A percentile compares a stretch with the other conserved stretches of the same genome.
Conservation (phyloP, 2,797 vertebrate genomes). For the Lacerta viridis region DNA sequence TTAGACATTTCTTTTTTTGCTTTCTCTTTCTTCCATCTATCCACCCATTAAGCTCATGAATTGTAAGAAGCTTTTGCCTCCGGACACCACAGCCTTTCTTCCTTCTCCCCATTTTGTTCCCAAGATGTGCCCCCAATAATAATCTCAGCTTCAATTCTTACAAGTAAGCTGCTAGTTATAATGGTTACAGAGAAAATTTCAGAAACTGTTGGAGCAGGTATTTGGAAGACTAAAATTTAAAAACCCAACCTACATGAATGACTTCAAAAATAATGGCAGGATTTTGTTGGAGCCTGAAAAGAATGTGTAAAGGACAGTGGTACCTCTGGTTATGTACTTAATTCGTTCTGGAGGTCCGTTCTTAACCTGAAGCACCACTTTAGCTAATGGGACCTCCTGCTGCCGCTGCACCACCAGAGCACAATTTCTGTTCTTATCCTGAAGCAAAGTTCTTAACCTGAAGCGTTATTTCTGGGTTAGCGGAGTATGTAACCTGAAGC, state of each 20-base stretch:
- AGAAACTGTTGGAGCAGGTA: neutral
- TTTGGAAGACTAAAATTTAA: neutral
- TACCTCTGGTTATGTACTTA: too few species aligned
- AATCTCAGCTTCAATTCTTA: neutral
- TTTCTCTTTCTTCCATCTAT: neutral
- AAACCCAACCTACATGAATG: neutral
- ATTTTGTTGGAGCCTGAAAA: neutral
- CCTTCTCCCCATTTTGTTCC: neutral
- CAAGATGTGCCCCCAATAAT: neutral
- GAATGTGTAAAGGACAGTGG: neutral
- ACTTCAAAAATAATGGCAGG: constrained; percentile 4
- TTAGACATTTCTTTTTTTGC: neutral
- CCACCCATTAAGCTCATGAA: too few species aligned
- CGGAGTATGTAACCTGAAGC: too few species aligned
- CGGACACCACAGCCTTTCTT: neutral
- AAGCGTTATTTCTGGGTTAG: too few species aligned
- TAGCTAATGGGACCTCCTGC: too few species aligned
- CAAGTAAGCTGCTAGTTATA: neutral
- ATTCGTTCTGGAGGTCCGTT: too few species aligned
- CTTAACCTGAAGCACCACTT: too few species aligned
- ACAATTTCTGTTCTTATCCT: too few species aligned
- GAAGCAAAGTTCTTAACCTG: too few species aligned
- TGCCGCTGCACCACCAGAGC: too few species aligned
- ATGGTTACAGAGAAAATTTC: neutral
- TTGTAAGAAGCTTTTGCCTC: neutral